These are phyloP conservation scores for Drosophila tanythrix DNA, from an alignment of 2,888 invertebrate species.

Conservation along the genomic window DNA sequence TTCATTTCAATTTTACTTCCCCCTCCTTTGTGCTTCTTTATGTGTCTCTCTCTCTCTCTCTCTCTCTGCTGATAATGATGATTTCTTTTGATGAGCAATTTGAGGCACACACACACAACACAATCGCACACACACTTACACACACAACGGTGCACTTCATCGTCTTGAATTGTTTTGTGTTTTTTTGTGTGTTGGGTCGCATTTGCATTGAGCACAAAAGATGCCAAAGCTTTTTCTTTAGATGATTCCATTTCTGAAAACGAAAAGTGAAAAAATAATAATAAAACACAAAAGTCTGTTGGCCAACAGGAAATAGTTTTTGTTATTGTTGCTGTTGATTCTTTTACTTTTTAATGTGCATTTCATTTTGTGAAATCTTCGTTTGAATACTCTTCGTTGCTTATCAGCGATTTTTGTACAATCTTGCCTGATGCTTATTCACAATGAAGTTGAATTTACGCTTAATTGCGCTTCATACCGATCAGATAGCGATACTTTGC, in stretches of 20 bases:
- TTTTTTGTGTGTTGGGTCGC: conserved; percentile 38
- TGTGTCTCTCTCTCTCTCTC: conserved; percentile 16
- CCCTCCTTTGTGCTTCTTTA: conserved; percentile 1
- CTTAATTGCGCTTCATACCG: background rate
- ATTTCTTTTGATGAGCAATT: conserved; percentile 74
- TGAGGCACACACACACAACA: conserved; percentile 31
- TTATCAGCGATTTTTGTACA: conserved; percentile 14
- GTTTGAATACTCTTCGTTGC: conserved; percentile 7
- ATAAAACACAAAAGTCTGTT: conserved; percentile 44
- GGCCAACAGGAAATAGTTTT: conserved; percentile 45
- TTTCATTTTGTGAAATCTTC: conserved; percentile 6
- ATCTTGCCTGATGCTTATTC: conserved; percentile 1
- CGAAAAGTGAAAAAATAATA: conserved; percentile 48
- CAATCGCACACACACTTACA: background rate
- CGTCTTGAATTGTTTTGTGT: conserved; percentile 39
- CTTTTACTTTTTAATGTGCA: background rate
- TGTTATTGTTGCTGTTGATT: conserved; percentile 1
- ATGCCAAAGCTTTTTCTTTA: conserved; percentile 70
- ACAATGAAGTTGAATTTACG: too few relatives aligned
- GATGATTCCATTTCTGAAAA: conserved; percentile 62
- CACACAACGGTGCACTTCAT: conserved; percentile 52
- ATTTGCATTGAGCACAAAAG: conserved; percentile 75
- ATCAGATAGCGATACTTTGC: background rate
- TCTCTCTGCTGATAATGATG: conserved; percentile 38
- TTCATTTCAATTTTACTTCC: conserved; percentile 36